These are phyloP conservation scores for Eupithecia dodoneata DNA, from an alignment of 2,888 invertebrate species.

Conservation along the genomic window DNA sequence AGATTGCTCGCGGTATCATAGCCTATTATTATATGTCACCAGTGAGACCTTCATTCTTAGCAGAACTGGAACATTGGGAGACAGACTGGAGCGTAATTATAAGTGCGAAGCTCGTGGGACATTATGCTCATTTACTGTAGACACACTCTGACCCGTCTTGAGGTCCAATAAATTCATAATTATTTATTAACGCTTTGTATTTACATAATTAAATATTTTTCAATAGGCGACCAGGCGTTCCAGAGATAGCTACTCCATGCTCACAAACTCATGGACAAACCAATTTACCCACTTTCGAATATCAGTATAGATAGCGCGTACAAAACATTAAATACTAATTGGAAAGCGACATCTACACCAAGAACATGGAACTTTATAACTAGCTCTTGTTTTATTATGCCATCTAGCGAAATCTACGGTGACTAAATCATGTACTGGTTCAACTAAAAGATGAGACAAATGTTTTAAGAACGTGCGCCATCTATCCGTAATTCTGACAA, in stretches of 20 bases:
- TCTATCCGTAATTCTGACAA: slow-evolving; percentile 1
- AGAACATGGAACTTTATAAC: background rate
- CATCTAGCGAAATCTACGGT: slow-evolving; percentile 40
- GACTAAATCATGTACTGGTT: slow-evolving; percentile 17
- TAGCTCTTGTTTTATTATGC: slow-evolving; percentile 9
- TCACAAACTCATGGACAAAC: too few species aligned
- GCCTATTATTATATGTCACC: background rate
- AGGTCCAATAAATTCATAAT: too few species aligned
- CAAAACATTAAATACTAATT: background rate
- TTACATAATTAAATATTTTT: too few species aligned
- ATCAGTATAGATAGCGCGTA: too few species aligned
- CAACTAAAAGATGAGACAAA: background rate
- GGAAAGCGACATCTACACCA: slow-evolving; percentile 2
- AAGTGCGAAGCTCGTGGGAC: background rate
- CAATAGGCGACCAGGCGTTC: too few species aligned
- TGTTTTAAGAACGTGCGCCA: slow-evolving; percentile 7
- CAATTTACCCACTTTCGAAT: too few species aligned
- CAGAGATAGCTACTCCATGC: too few species aligned
- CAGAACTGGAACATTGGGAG: background rate
- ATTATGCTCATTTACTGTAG: background rate
- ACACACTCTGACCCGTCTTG: too few species aligned
- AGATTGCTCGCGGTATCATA: background rate
- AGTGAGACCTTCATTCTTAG: background rate
- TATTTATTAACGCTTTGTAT: too few species aligned
- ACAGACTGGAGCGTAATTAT: background rate